Evolutionary conservation across 2,113 vertebrate genomes (phyloP), one percentile per base, ranked within the genome.

Genomic region (Neotoma lepida): DNA sequence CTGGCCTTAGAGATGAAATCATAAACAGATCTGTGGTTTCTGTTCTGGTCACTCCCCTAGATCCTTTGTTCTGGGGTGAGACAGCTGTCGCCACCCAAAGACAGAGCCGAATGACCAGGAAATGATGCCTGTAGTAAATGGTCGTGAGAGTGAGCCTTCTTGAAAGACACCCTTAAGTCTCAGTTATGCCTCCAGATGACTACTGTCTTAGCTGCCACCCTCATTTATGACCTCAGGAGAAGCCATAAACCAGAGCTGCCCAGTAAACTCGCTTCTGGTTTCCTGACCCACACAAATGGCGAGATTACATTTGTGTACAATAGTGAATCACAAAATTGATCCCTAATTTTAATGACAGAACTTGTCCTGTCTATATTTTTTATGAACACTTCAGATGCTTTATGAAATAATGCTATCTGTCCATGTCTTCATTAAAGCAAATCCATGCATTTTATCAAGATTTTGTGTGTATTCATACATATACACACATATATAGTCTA

Each of bases 281-380:
- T 88, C 41, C 44, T 78, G 46, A 95, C 33, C 14, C 39, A 56
- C 66, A 86, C 61, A 91, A 86, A 85, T 2, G 22, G 17, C 87
- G 51, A 91, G 28, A 22, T 82, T 28, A 58, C 8, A 78, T 92
- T 41, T 87, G 39, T 54, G 15, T 68, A 12, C 28, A 73, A 90
- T 49, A 66, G 46, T 77, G 20, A 10, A 64, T 92, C 39, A 86
- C 33, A 46, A 87, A 86, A 58, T 63, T 44, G 64, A 56, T 49
- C 54, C 39, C 26, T 35, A 89, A 88, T 92, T 90, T n/a, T 88
- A 70, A 26, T 87, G 39, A 64, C 76, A 89, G 44, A 74, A 26
- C 15, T 56, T 94, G 66, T 91, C 44, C 71, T 90, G 58, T 39
- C 15, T 77, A 56, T 63, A 71, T 20, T 96, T 89, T 71, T 56